Evolutionary conservation across 53 echinoderm and acorn worm genomes (phyloP).

Genomic region (Paracentrotus lividus): DNA sequence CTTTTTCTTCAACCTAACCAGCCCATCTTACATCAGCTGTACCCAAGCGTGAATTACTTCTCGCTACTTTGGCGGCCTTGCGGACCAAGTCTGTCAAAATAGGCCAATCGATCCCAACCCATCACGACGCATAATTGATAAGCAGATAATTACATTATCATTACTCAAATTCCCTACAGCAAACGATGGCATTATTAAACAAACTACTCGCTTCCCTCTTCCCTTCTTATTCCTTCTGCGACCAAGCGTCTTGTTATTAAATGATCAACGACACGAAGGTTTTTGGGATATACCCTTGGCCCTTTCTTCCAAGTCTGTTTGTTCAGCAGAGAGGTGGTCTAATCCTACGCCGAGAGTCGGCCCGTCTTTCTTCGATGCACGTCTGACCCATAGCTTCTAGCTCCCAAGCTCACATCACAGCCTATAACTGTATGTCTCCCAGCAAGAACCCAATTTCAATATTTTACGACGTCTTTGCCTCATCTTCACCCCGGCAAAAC

Average conservation of each 20-base stretch:
- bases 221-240: not conserved
- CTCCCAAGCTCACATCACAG: not conserved
- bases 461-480: slow-evolving; percentile 18
- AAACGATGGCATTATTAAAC: slow-evolving; percentile 60
- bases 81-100: slow-evolving; percentile 63
- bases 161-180: slow-evolving; percentile 69
- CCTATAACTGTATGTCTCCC: not conserved
- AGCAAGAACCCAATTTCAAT: slow-evolving; percentile 39
- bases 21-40: slow-evolving; percentile 37
- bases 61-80: slow-evolving; percentile 62
- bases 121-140: slow-evolving; percentile 69
- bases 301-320: slow-evolving; percentile 46
- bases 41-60: slow-evolving; percentile 27
- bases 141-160: slow-evolving; percentile 73
- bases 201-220: slow-evolving; percentile 25
- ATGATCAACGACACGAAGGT: slow-evolving; percentile 34
- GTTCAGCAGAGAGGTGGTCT: not conserved
- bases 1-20: not conserved
- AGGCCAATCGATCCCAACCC: slow-evolving; percentile 32
- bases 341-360: slow-evolving; percentile 18
- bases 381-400: slow-evolving; percentile 33
- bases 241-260: slow-evolving; percentile 34
- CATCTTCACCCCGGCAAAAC: not conserved
- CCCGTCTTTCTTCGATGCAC: slow-evolving; percentile 2
- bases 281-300: slow-evolving; percentile 56